Conservation (phyloP, 2,797 vertebrate species). For the Pantherophis alleghaniensis region DNA sequence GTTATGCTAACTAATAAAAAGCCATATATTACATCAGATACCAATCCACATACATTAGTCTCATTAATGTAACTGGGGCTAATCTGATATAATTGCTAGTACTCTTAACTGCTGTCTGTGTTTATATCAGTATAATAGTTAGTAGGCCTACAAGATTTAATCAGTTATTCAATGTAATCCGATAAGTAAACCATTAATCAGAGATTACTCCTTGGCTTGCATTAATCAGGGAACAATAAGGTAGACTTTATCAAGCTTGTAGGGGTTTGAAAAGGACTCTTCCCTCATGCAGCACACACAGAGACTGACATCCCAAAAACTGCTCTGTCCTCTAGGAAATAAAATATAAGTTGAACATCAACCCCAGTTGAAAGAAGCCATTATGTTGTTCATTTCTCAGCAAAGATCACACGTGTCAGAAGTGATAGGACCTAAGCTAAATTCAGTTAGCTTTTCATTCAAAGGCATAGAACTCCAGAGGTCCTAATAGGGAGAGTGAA, state of each 20-base stretch:
- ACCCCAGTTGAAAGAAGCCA: background rate
- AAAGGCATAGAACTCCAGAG: background rate
- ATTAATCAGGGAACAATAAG: background rate
- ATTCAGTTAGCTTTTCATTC: background rate
- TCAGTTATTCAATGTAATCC: slow-evolving; percentile 22
- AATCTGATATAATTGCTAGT: slow-evolving; percentile 30
- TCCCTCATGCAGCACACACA: background rate
- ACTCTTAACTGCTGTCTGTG: slow-evolving; percentile 27
- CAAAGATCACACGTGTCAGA: background rate
- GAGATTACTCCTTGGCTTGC: slow-evolving; percentile 6
- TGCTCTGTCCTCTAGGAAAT: background rate
- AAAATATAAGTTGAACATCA: background rate
- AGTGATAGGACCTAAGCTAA: background rate
- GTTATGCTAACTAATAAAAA: slow-evolving; percentile 26
- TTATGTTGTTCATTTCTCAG: background rate
- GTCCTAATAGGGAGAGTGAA: background rate
- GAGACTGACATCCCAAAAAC: background rate
- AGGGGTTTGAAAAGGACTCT: background rate
- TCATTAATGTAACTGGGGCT: slow-evolving; percentile 28
- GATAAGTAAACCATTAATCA: slow-evolving; percentile 18
- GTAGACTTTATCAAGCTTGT: background rate
- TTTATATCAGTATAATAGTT: slow-evolving; percentile 34
- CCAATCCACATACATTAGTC: slow-evolving; percentile 20
- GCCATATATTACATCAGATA: slow-evolving; percentile 22
- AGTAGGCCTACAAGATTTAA: slow-evolving; percentile 22